Evolutionary conservation across 2,797 vertebrate species (phyloP), one percentile per base, ranked within the genome.

Genomic region (Brachyalestes nurse): DNA sequence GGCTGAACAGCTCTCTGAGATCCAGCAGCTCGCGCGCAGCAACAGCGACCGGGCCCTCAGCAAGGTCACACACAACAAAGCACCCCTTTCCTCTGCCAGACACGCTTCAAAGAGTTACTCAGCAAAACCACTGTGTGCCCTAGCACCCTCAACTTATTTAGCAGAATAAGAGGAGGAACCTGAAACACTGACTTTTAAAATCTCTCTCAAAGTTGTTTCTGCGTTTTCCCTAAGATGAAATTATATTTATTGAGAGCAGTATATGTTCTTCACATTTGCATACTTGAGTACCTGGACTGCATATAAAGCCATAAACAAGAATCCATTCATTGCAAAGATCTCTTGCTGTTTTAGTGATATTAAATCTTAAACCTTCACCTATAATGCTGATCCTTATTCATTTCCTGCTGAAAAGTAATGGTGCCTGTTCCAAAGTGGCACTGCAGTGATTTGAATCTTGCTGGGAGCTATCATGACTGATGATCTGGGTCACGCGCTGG

Each of bases 21-120:
- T 96, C 88, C 95, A 96, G 72, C 95, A 96, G 86, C 92, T 96
- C 57, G 92, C 94, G 72, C 94, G 93, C 86, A 96, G 95, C 5
- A 88, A 95, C 84, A 93, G 94, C 0, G 96, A 96, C 87, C 94
- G 96, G 7, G 90, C 88, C 88, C 93, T 96, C 82, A 93, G 88
- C 90, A 96, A 96, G 95, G 96, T 96, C 83, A 86, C 25, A 55
- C 49, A 72, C 17, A 0, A 0, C 64, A 66, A 42, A 40, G 23
- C 75, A 67, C 49, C 49, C 57, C 45, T 13, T 38, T 62, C 12
- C 57, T 62, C 64, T 58, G 23, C 73, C 25, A 40, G 12, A 8
- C 38, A 4, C 57, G 55, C 57, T 77, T 69, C 74, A 84, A 74
- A 75, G 49, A 16, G 34, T 62, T 61, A 53, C 42, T 66, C 45